These are phyloP conservation scores for Erannis defoliaria DNA, from an alignment of 2,888 invertebrate genomes.

Conservation along the genomic window DNA sequence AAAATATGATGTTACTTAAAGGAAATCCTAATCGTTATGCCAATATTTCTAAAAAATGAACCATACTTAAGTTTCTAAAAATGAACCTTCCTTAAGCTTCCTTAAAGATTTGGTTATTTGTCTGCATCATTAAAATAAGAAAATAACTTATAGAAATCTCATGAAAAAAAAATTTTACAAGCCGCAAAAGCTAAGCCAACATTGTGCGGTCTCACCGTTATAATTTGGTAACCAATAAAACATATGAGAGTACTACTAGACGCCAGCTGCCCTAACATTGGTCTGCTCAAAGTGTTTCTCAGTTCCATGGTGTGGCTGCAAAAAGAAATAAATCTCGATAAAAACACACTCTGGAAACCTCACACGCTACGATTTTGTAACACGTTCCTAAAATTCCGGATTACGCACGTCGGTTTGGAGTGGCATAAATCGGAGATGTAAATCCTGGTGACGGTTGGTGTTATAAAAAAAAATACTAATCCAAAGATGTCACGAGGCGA, in stretches of 20 bases:
- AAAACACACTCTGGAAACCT: slow-evolving; percentile 12
- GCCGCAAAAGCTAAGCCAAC: too few relatives aligned
- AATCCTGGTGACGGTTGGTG: slow-evolving; percentile 25
- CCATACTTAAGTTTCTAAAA: too few relatives aligned
- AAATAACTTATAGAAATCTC: neutral
- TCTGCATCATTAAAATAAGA: neutral
- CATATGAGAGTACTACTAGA: slow-evolving; percentile 74
- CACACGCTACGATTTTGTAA: slow-evolving; percentile 18
- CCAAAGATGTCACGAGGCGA: neutral
- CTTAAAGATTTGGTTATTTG: too few relatives aligned
- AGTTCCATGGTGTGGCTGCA: slow-evolving; percentile 66
- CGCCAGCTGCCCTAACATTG: slow-evolving; percentile 74
- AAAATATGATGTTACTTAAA: too few relatives aligned
- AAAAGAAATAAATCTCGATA: slow-evolving; percentile 26
- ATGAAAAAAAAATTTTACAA: neutral
- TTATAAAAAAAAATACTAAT: neutral
- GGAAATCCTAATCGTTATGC: too few relatives aligned
- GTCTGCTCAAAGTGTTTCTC: slow-evolving; percentile 64
- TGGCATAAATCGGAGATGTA: slow-evolving; percentile 26
- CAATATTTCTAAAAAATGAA: too few relatives aligned
- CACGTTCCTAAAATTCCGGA: slow-evolving; percentile 23
- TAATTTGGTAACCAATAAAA: slow-evolving; percentile 73
- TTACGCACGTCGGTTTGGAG: slow-evolving; percentile 18
- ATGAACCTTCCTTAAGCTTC: too few relatives aligned
- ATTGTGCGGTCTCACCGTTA: slow-evolving; percentile 58